Evolutionary conservation across 2,888 invertebrate genomes (phyloP), one percentile per base, ranked within the genome.

Genomic region (Coelogynopora nodosa): DNA sequence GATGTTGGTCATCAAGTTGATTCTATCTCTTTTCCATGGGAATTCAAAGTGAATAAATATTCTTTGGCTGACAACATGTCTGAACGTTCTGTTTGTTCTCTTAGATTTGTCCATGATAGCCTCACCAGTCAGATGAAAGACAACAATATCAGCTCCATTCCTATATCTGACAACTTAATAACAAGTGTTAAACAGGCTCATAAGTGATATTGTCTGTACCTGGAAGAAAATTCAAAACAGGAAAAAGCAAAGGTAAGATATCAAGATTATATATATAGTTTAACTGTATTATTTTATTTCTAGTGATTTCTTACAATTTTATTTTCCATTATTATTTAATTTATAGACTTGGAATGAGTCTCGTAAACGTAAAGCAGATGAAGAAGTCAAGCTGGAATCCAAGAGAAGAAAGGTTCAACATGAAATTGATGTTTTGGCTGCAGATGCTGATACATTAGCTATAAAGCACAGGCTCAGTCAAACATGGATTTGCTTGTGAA

Each of bases 41-140:
- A 74, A 23, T 74, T 74, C 27, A 74, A 74, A 23, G 18, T 74
- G 27, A 74, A 74, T 23, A 74, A 74, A 74, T 10, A 26, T 74
- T 74, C 5, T 74, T 26, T 74, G 74, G 23, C 74, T 74, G 74
- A 74, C 74, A 74, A 13, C 27, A 74, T 74, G 74, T 74, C 74
- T 74, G 74, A 74, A 74, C 18, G 23, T 74, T 74, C 74, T 74
- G 23, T 74, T 74, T 74, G 74, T 74, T 13, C 74, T 74, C 74
- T 74, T 74, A 74, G 74, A 26, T 74, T 74, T 26, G 74, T 74
- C 74, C 74, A 74, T 26, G 27, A 74, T 74, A 74, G 74, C 18
- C 74, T 74, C 74, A 74, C 27, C 74, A 74, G 74, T 74, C 74
- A 74, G 74, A 74, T 74, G 74, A 74, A 74, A 74, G 74, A 23